These are phyloP conservation scores for Drosophila mulleri DNA, from an alignment of 2,888 invertebrate genomes.

Conservation along the genomic window DNA sequence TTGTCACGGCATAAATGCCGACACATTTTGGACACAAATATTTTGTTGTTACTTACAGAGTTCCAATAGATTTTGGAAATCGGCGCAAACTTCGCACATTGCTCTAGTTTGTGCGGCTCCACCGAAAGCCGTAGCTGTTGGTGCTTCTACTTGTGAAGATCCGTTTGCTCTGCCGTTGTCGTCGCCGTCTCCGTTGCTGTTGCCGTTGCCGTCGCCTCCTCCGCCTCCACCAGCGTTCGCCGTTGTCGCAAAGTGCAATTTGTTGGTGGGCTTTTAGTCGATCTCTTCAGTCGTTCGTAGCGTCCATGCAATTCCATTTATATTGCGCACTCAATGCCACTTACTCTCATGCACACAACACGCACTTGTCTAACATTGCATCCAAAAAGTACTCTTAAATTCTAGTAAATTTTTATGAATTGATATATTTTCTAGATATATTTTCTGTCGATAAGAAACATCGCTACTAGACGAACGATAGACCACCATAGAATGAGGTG, in stretches of 20 bases:
- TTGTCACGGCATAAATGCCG: slow-evolving; percentile 49
- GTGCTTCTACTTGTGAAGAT: slow-evolving; percentile 62
- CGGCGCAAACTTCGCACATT: slow-evolving; percentile 98
- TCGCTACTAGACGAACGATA: slow-evolving; percentile 60
- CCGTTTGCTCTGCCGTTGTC: slow-evolving; percentile 47
- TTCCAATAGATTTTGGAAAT: slow-evolving; percentile 95
- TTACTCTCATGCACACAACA: slow-evolving; percentile 58
- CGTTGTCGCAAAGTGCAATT: slow-evolving; percentile 57
- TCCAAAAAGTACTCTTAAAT: slow-evolving; percentile 58
- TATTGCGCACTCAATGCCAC: slow-evolving; percentile 53
- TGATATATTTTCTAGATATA: slow-evolving; percentile 67
- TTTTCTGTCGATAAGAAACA: slow-evolving; percentile 66
- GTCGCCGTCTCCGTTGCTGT: slow-evolving; percentile 29
- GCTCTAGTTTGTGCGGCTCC: slow-evolving; percentile 48
- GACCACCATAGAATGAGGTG: slow-evolving; percentile 32
- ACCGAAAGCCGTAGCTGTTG: slow-evolving; percentile 40
- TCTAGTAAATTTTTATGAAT: slow-evolving; percentile 65
- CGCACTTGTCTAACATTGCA: slow-evolving; percentile 68
- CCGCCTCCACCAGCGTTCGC: slow-evolving; percentile 47
- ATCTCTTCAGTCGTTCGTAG: slow-evolving; percentile 54
- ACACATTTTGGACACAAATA: slow-evolving; percentile 27
- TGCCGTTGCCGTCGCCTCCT: slow-evolving; percentile 41
- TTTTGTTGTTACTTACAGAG: slow-evolving; percentile 88
- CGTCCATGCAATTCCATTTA: slow-evolving; percentile 75
- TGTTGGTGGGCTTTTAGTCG: slow-evolving; percentile 67